phyloP scores from a whole-genome alignment of 2,113 vertebrate genomes.

The Pogonocichla stellata region DNA sequence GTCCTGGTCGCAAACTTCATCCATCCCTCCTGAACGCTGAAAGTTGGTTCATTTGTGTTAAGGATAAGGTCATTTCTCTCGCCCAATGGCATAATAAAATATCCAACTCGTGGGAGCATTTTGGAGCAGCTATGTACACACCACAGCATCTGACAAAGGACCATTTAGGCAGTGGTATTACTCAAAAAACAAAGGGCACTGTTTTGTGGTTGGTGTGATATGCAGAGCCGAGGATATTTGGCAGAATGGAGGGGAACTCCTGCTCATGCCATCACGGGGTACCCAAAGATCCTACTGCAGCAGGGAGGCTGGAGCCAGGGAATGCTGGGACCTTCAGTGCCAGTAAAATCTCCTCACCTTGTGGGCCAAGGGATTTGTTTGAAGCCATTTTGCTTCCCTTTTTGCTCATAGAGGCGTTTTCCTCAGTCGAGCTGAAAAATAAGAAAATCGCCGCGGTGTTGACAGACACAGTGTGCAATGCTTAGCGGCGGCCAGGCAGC shows the following conservation, averaged over 20 bases:
- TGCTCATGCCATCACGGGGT: accelerated
- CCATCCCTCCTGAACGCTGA: neutral
- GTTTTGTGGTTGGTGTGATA: neutral
- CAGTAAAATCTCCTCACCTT: neutral
- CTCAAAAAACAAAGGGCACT: neutral
- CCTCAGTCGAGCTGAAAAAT: accelerated
- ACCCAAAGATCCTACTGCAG: neutral
- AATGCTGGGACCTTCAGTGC: accelerated
- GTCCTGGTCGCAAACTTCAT: neutral
- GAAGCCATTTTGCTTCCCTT: neutral
- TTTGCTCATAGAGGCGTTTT: neutral
- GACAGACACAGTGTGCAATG: accelerated
- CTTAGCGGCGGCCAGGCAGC: accelerated
- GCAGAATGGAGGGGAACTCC: accelerated
- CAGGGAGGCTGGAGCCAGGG: accelerated
- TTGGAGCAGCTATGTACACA: neutral
- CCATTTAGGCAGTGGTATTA: neutral
- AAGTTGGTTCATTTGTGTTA: neutral
- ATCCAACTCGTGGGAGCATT: neutral
- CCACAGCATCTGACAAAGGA: neutral
- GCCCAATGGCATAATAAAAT: neutral
- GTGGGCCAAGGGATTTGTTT: neutral
- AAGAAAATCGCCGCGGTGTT: accelerated
- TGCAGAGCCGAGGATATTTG: neutral
- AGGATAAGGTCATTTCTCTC: neutral